Evolutionary conservation across 2,797 vertebrate species (phyloP).

Genomic region (Sebastes hubbsi): DNA sequence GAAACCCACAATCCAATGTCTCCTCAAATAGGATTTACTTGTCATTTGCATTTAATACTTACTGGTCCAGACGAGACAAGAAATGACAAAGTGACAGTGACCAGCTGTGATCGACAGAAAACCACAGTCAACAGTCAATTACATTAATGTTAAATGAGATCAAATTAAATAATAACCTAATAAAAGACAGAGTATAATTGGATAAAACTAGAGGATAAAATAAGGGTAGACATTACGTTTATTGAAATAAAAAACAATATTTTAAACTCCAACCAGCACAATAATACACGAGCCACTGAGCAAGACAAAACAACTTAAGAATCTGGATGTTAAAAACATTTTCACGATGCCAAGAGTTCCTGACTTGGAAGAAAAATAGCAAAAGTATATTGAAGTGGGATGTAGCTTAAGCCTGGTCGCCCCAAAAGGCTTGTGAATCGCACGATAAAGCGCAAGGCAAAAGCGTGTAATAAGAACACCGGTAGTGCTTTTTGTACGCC

Average conservation of each 20-base stretch:
- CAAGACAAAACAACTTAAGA: neutral
- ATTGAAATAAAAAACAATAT: neutral
- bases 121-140: neutral
- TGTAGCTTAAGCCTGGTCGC: neutral
- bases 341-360: neutral
- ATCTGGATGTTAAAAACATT: neutral
- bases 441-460: too few species aligned
- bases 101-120: neutral
- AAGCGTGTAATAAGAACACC: too few species aligned
- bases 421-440: too few species aligned
- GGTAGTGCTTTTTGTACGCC: too few species aligned
- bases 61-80: neutral
- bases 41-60: constrained; percentile 35
- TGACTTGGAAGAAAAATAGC: neutral
- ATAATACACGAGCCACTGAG: neutral
- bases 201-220: neutral
- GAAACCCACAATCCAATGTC: constrained; percentile 5
- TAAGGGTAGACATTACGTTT: neutral
- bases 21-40: constrained; percentile 38
- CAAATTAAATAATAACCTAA: neutral
- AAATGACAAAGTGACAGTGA: neutral
- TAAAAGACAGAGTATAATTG: neutral
- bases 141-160: neutral
- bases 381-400: neutral
- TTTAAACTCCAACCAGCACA: neutral